These are phyloP conservation scores for Haemorhous mexicanus DNA, from an alignment of 2,113 vertebrate genomes.

Conservation along the genomic window DNA sequence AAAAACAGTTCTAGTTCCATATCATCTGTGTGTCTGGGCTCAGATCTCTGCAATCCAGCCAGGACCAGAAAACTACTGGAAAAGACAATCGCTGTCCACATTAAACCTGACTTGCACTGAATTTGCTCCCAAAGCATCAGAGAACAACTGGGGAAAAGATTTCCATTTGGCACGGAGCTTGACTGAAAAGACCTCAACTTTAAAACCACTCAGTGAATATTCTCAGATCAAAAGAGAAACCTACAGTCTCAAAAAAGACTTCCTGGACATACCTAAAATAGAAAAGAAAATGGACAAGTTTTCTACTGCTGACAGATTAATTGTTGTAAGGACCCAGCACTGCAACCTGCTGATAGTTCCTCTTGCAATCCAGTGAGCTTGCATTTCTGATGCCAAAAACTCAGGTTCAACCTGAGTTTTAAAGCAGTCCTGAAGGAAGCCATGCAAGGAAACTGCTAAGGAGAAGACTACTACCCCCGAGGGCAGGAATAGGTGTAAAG, in stretches of 20 bases:
- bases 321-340: neutral
- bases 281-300: neutral
- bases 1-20: neutral
- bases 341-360: neutral
- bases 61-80: neutral
- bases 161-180: neutral
- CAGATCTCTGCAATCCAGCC: neutral
- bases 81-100: neutral
- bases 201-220: neutral
- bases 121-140: neutral
- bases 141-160: neutral
- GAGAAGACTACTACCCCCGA: neutral
- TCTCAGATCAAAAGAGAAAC: constrained; percentile 1
- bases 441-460: neutral
- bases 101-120: neutral
- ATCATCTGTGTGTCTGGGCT: neutral
- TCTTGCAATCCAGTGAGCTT: neutral
- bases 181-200: neutral
- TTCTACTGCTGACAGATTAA: neutral
- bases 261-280: neutral
- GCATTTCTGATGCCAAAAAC: neutral
- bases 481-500: neutral
- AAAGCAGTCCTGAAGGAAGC: neutral
- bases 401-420: neutral
- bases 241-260: neutral